Conservation (phyloP, 2,797 vertebrate genomes). For the Sebastes jordani region DNA sequence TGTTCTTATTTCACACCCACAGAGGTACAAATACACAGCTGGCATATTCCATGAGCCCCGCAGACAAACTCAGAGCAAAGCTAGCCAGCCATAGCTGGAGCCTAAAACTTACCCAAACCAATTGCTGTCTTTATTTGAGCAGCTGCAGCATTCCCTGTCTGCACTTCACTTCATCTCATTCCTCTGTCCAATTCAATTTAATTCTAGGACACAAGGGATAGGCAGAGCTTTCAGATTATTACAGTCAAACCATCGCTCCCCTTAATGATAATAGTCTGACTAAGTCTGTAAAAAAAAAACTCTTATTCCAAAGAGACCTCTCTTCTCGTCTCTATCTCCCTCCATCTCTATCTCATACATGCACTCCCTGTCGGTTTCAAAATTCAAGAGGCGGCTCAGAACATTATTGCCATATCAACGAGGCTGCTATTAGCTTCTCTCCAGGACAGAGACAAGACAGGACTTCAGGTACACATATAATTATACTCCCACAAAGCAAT, state of each 20-base stretch:
- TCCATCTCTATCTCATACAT: neutral
- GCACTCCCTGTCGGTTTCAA: neutral
- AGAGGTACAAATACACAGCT: neutral
- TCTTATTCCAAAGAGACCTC: conserved; percentile 1
- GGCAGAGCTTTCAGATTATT: conserved; percentile 32
- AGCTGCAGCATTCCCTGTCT: conserved; percentile 1
- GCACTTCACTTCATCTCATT: conserved; percentile 7
- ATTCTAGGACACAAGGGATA: conserved; percentile 22
- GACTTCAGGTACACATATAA: conserved; percentile 22
- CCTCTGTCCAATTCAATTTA: conserved; percentile 27
- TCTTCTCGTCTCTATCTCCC: neutral
- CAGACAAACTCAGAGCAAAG: conserved; percentile 5
- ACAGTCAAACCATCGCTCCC: neutral
- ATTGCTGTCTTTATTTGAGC: conserved; percentile 9
- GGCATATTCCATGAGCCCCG: neutral
- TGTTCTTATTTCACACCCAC: conserved; percentile 12
- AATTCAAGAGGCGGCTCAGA: conserved; percentile 12
- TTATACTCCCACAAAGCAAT: conserved; percentile 25
- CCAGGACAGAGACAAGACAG: conserved; percentile 8
- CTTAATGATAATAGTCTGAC: conserved; percentile 25
- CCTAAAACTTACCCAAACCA: neutral
- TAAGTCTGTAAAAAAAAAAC: neutral
- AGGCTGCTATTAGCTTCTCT: neutral
- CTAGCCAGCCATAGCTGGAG: neutral
- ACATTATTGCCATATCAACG: neutral